phyloP scores from a whole-genome alignment of 2,113 vertebrate species.

The Tragelaphus scriptus region DNA sequence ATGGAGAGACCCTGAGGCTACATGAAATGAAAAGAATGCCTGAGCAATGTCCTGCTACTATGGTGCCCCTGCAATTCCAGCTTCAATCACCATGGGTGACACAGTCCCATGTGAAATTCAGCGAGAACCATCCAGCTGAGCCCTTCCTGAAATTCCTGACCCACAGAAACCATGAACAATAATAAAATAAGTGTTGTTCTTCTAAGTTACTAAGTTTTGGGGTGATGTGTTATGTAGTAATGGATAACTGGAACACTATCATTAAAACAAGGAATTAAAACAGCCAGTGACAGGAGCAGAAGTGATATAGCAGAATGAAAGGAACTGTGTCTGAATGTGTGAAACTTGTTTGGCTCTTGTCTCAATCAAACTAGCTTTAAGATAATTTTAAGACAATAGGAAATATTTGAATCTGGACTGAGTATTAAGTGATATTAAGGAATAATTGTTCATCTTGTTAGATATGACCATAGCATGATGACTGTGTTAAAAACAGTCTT shows the following conservation, averaged over 20 bases:
- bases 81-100: not conserved
- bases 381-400: not conserved
- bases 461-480: not conserved
- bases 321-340: not conserved
- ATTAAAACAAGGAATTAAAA: not conserved
- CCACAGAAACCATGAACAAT: not conserved
- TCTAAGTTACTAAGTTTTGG: not conserved
- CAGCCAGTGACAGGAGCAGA: not conserved
- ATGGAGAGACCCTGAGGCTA: not conserved
- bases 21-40: not conserved
- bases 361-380: not conserved
- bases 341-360: not conserved
- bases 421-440: not conserved
- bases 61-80: not conserved
- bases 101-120: not conserved
- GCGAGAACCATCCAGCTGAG: not conserved
- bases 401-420: not conserved
- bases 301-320: not conserved
- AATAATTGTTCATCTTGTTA: not conserved
- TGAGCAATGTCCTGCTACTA: not conserved
- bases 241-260: not conserved
- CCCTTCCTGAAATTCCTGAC: not conserved
- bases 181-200: not conserved
- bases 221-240: not conserved
- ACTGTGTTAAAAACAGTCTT: not conserved